Evolutionary conservation across 2,888 invertebrate species (phyloP).

Genomic region (Habroteleia sp.): DNA sequence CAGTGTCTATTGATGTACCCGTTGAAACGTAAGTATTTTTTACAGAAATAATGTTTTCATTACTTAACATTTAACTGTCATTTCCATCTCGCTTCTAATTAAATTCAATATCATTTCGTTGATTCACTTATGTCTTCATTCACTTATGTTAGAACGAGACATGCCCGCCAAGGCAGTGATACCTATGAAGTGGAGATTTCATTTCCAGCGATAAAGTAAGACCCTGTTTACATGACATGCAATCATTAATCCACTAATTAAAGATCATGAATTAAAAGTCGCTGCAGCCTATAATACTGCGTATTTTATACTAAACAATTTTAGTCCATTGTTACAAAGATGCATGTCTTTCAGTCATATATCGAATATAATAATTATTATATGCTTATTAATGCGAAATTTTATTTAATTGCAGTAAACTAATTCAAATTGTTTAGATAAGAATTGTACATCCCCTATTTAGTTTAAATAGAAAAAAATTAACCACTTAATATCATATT

Average conservation of each 20-base stretch:
- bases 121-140: conserved; percentile 65
- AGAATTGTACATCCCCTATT: neutral
- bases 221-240: conserved; percentile 59
- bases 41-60: too few relatives aligned
- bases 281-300: conserved; percentile 36
- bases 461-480: too few relatives aligned
- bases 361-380: conserved; percentile 17
- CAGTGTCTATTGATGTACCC: conserved; percentile 90
- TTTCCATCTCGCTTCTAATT: neutral
- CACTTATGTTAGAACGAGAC: conserved; percentile 86
- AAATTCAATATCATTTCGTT: conserved; percentile 59
- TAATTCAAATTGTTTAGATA: conserved; percentile 20
- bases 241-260: conserved; percentile 56
- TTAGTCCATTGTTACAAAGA: conserved; percentile 9
- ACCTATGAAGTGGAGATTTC: conserved; percentile 95
- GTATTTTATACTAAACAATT: conserved; percentile 24
- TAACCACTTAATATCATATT: too few relatives aligned
- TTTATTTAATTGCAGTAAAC: neutral
- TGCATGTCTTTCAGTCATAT: conserved; percentile 43
- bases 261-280: conserved; percentile 21
- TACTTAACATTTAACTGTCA: conserved; percentile 1
- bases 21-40: conserved; percentile 90
- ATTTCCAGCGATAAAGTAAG: conserved; percentile 96
- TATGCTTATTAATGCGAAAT: conserved; percentile 15
- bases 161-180: conserved; percentile 93